Base-by-base conservation (phyloP, 2,888 invertebrate genomes). In the Hirtodrosophila confusa region DNA sequence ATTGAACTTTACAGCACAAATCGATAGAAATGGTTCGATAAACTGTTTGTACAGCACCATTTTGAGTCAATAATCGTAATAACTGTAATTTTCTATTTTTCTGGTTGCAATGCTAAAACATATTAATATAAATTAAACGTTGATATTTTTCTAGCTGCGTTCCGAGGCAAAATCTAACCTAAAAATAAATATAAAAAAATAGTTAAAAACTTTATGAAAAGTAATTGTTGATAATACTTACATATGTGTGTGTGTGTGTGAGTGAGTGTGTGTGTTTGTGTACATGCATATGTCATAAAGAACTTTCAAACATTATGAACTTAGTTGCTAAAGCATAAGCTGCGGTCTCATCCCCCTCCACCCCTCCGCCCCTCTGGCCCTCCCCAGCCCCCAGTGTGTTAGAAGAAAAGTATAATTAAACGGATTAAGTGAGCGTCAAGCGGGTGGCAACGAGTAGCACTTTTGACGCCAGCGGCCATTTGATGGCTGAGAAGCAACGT, bases 391-490 rank as follows among this genome's bases (percentile, higher is more conserved):
- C 31, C 29, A n/a, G 10, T 7, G 40, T 41, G 37, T 31, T 41
- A 36, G 50, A 58, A 47, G 45, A 51, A 58, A 58, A 60, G 60
- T 66, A 73, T 71, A 74, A 75, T 75, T 77, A 75, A 75, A 65
- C 74, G 72, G 78, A 78, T 73, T 75, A 75, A 65, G 65, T 60
- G 56, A 60, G 56, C 71, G 62, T 68, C 68, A 72, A 72, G 72
- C 57, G 71, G 56, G 36, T 58, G 69, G 63, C 78, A 77, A 64
- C 69, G 73, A 73, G 75, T 69, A 56, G 74, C 74, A 75, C 75
- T 69, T 73, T 73, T 78, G 41, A 73, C 53, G 78, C 78, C 49
- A 43, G 51, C 75, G 78, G 75, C 76, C 78, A 74, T 75, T 75
- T 75, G 69, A 67, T 76, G 76, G 53, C 58, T 67, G 71, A 72